Evolutionary conservation across 2,888 invertebrate genomes (phyloP), one percentile per base, ranked within the genome.

Genomic region (Panzeria rudis): DNA sequence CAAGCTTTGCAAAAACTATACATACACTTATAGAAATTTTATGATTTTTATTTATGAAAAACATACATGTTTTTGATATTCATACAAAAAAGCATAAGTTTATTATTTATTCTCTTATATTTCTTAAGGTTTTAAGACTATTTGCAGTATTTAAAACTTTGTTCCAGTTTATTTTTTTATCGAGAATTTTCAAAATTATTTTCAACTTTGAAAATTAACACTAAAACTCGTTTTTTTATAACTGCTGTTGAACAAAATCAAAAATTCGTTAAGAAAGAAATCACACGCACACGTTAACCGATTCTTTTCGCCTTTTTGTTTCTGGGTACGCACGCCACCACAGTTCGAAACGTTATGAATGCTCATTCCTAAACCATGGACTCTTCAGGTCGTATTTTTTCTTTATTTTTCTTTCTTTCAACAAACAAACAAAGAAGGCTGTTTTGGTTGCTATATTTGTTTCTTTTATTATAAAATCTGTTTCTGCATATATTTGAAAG

Each of bases 291-390:
- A 56, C 72, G 47, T 56, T 20, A 54, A 56, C 35, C 25, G 38
- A 38, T 29, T 25, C 17, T 52, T 38, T 80, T 68, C 69, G 52
- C 75, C 35, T 64, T 54, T 78, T 17, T 41, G 35, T 64, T 50
- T 75, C 69, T 82, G 73, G 56, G 82, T 82, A 89, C 90, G 89
- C 88, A 90, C 90, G 87, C 89, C 86, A 89, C 88, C 88, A 89
- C 88, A 87, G 89, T 89, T 89, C 89, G 87, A 88, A 89, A 90
- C 89, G 89, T 88, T 87, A 87, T 87, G 87, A 87, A 83, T 84
- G 87, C 88, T 88, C 87, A 87, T 83, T 86, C 87, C 87, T 86
- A 86, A 87, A 83, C 85, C 87, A 87, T 86, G 83, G 54, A 78
- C 87, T 80, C 86, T 79, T 64, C 83, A 87, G 86, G 86, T 83